Evolutionary conservation across 2,888 invertebrate genomes (phyloP).

Genomic region (Pterobdella sp.): DNA sequence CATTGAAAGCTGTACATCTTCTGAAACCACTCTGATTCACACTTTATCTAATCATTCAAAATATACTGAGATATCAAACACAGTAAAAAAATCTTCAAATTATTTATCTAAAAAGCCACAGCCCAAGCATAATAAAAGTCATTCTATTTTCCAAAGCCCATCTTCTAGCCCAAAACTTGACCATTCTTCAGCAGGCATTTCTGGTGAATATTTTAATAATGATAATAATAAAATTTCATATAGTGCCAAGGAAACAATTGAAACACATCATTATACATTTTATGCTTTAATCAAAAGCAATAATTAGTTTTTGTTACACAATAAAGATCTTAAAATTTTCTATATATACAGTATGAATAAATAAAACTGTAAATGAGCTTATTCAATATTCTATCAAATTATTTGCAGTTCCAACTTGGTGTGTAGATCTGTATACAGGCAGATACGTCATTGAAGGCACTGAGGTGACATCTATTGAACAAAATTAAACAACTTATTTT

Average conservation of each 20-base stretch:
- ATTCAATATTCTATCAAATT: not conserved
- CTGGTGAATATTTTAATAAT: not conserved
- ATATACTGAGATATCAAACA: not conserved
- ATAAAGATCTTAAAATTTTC: no score
- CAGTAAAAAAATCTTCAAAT: not conserved
- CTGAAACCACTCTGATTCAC: not conserved
- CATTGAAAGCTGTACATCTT: not conserved
- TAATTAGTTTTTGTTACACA: no score
- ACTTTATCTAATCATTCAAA: not conserved
- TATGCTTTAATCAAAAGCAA: no score
- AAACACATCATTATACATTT: no score
- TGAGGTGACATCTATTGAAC: slow-evolving; percentile 9
- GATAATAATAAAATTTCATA: no score
- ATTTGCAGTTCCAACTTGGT: slow-evolving; percentile 21
- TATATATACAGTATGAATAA: no score
- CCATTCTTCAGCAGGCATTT: not conserved
- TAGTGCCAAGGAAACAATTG: no score
- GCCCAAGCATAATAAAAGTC: not conserved
- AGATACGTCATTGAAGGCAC: slow-evolving; percentile 28
- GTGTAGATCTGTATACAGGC: slow-evolving; percentile 3
- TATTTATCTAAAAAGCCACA: not conserved
- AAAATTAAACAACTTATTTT: not conserved
- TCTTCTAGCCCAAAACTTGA: not conserved
- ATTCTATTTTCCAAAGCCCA: not conserved
- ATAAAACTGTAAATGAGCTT: not conserved